Base-by-base conservation (phyloP, 2,797 vertebrate genomes). In the Gastrophryne carolinensis region DNA sequence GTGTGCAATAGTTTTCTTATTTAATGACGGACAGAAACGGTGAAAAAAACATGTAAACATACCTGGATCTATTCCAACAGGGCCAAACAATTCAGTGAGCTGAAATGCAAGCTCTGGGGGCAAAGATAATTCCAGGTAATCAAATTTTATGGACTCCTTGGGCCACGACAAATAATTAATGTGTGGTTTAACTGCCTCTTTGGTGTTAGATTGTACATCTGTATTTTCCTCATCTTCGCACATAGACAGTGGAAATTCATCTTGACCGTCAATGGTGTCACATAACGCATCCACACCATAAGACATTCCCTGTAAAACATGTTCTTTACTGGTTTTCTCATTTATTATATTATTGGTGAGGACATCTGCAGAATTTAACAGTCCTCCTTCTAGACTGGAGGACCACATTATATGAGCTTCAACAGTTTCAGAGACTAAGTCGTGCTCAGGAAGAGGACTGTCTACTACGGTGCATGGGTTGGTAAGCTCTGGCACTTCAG, bases 61-160 rank as follows among this genome's bases (percentile, higher is more conserved):
- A 99, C 98, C 96, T 96, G 92, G 88, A 82, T 97, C 93, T 78
- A 97, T 82, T 73, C 97, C 98, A 64, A 99, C 95, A 35, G 97
- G 95, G n/a, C 98, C 98, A 83, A 98, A 99, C 80, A 99, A 92
- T 80, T 99, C 98, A 71, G 85, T 93, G 29, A 99, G 87, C 24
- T 99, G 97, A 44, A 98, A 83, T 2, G 96, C 98, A 84, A 99
- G 82, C 81, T 99, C 98, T 35, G 96, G 94, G 75, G 96, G 90
- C 13, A 99, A 89, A 58, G 92, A 92, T 66, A 99, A 86, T 79
- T 99, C 97, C 75, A 99, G 82, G 30, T 91, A 92, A 81, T 95
- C 90, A 84, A 99, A 96, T 66, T 87, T 87, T 81, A 98, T 80
- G 58, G 92, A 82, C 32, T 54, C 77, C 58, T 70, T 67, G 41